Evolutionary conservation across 2,888 invertebrate species (phyloP), one percentile per base, ranked within the genome.

Genomic region (Rhaphigaster nebulosa): DNA sequence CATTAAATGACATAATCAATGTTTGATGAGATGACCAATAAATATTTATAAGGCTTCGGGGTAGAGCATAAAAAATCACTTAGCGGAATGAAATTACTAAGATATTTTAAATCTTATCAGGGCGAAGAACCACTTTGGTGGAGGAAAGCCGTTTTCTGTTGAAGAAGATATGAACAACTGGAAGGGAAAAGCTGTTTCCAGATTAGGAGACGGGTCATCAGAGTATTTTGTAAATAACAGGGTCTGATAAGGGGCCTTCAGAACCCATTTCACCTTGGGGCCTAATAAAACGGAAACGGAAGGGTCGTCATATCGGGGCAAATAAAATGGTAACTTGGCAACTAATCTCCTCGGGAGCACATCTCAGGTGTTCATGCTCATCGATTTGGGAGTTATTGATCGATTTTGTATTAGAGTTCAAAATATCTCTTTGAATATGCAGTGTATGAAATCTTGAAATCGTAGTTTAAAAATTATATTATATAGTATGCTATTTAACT

Each of bases 141-240:
- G 45, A 84, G 84, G n/a, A 50, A n/a, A 45, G 84, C 84, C 84
- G 45, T 84, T 84, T 84, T 84, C 84, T n/a, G 26, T 84, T 45
- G 84, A 13, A 23, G 70, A 45, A 84, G 84, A 84, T 84, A 84
- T 50, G 45, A 41, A 45, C 45, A 84, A 50, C 45, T 41, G 84
- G 45, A 50, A 45, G 45, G 45, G 45, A 34, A 15, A 84, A 84
- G 84, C 84, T 84, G 84, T 84, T 84, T n/a, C 6, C 45, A 84
- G 84, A 84, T 84, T 84, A 84, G 84, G 45, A 50, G 84, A n/a
- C 26, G n/a, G 45, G 84, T 84, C 84, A 84, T 84, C 84, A 84
- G 84, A 45, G 84, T 84, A 84, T 84, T 84, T 84, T 84, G 45
- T 84, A 38, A 84, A 45, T 84, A 84, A 84, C 20, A 50, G 45